Base-by-base conservation (phyloP, 2,113 vertebrate genomes). In the Motacilla tschutschensis region DNA sequence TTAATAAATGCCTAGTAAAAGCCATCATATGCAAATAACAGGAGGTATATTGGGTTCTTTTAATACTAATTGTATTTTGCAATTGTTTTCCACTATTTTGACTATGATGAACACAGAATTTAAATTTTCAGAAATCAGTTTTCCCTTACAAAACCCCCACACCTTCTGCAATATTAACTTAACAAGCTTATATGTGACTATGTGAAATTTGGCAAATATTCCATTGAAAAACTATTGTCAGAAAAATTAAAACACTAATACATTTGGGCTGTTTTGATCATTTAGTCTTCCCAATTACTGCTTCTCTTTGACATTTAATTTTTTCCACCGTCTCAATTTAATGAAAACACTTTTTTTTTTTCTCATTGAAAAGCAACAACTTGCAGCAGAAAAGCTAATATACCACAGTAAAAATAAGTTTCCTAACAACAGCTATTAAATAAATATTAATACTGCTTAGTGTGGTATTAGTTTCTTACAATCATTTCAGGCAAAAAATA, bases 311-410 rank as follows among this genome's bases (percentile, higher is more conserved):
- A 15, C 18, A 73, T 25, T 53, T 16, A 6, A 24, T 53, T 62
- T 81, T 81, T 65, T 8, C 19, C 19, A 17, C 18, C 10, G 3
- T n/a, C 26, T 69, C 41, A 54, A 31, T 46, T 64, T 59, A 41
- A 41, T 29, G 41, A 76, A 76, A 66, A 1, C 0, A 0, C 0
- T 5, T 1, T 4, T 41, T 44, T 80, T 80, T 13, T 31, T 31
- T 5, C 18, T 70, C 9, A 25, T 9, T 57, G 24, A 62, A 57
- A 75, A 66, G 3, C 3, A 65, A 33, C 17, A 64, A 25, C 5
- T 28, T 58, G 21, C 44, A 71, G 8, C 4, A 1, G 4, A 5
- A 65, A 21, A 58, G 2, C 13, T 2, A 4, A 21, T 54, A 59
- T 36, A 33, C 28, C 3, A 33, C 28, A 59, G 33, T 31, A 44